Evolutionary conservation across 2,113 vertebrate species (phyloP).

Genomic region (Acinonyx jubatus): DNA sequence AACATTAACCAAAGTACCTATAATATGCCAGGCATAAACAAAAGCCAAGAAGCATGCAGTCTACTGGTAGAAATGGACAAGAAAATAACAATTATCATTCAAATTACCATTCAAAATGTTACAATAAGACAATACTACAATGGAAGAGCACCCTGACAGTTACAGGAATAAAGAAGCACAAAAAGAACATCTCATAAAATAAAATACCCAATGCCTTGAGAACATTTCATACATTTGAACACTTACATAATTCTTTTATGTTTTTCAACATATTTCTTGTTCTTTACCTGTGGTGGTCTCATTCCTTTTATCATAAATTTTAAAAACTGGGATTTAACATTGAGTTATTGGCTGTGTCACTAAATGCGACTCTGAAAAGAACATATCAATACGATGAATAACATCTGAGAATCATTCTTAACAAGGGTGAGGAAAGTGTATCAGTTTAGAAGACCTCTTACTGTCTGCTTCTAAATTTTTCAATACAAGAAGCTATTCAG

Average conservation of each 20-base stretch:
- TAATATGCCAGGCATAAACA: background rate
- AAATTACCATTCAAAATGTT: background rate
- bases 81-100: background rate
- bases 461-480: constrained; percentile 26
- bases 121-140: background rate
- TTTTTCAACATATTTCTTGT: background rate
- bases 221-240: background rate
- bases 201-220: background rate
- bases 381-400: background rate
- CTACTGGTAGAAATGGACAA: background rate
- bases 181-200: background rate
- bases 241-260: background rate
- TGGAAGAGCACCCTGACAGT: background rate
- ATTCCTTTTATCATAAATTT: background rate
- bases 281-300: background rate
- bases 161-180: background rate
- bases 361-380: background rate
- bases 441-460: constrained; percentile 3
- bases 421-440: background rate
- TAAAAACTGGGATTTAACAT: background rate
- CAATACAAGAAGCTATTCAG: background rate
- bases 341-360: background rate
- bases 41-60: background rate
- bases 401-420: background rate
- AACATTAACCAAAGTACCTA: background rate